Evolutionary conservation across 2,888 invertebrate genomes (phyloP), one percentile per base, ranked within the genome.

Genomic region (Drosophila kambysellisi): DNA sequence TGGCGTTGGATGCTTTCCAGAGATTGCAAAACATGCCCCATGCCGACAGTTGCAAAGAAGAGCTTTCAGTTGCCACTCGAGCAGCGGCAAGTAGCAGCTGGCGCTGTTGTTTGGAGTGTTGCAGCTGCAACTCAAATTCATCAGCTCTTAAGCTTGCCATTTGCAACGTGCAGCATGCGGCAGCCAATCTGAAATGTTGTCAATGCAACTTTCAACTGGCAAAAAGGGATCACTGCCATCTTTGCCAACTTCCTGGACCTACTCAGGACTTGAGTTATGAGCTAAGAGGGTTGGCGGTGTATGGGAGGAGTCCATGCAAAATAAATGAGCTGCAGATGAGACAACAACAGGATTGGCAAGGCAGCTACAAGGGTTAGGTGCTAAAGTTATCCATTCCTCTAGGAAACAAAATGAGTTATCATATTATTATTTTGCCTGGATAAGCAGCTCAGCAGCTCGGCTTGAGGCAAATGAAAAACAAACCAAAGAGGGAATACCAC

Each of bases 21-120:
- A 83, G 85, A 85, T 85, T 85, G 85, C 85, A 50, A 85, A 88
- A 85, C 56, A 56, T 56, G 74, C 60, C 79, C 79, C 83, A 76
- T 76, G 81, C 62, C 75, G 70, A 70, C 88, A 83, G 73, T 69
- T 74, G 67, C 62, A 57, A 20, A 51, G 72, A 59, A 65, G 61
- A 77, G 65, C 65, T 81, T 61, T 77, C 70, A 58, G 73, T 60
- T 70, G 70, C 70, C 77, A 81, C 77, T 62, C 73, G 70, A 74
- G 66, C 59, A 53, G 57, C 57, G 61, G 60, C 54, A 64, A 64
- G 64, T 43, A 62, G 63, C 61, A 65, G 62, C 58, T 59, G 51
- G 51, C 25, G 35, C 29, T 48, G 43, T 54, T 54, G 37, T 37
- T 41, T n/a, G 65, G 39, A 30, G 29, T 25, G 68, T 15, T 50